phyloP scores from a whole-genome alignment of 2,888 invertebrate species.

The Leptopilina myrica region DNA sequence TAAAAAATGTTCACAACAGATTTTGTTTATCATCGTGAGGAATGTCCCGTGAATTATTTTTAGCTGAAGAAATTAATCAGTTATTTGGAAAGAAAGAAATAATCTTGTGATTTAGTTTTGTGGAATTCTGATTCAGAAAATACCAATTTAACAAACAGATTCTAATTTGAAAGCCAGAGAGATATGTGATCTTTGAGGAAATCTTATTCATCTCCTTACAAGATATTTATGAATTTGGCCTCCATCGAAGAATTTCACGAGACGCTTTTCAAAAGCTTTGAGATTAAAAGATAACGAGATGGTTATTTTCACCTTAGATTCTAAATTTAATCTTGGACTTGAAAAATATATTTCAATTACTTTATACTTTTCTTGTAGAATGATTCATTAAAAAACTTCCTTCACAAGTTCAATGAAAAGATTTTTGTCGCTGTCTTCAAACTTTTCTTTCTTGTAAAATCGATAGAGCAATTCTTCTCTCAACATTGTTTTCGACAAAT shows the following conservation, averaged over 20 bases:
- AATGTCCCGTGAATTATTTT: background rate
- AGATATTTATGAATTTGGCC: constrained; percentile 29
- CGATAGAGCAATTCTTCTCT: too few species aligned
- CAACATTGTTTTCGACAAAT: too few species aligned
- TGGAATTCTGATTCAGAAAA: constrained; percentile 34
- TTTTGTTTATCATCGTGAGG: background rate
- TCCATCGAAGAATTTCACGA: constrained; percentile 18
- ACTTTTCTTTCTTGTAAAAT: too few species aligned
- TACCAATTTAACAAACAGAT: constrained; percentile 34
- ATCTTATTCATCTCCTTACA: constrained; percentile 22
- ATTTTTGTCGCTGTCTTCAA: too few species aligned
- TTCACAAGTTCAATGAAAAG: constrained; percentile 11
- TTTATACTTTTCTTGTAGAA: background rate
- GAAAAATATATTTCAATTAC: background rate
- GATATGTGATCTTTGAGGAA: constrained; percentile 19
- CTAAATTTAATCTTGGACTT: background rate
- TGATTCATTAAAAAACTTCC: background rate
- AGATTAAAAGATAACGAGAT: background rate
- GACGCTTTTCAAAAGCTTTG: background rate
- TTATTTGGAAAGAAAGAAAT: constrained; percentile 9
- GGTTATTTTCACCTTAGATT: constrained; percentile 4
- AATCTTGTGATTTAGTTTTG: constrained; percentile 24
- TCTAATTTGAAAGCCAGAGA: constrained; percentile 31
- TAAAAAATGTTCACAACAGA: too few species aligned
- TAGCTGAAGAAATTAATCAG: constrained; percentile 1